phyloP scores from a whole-genome alignment of 2,888 invertebrate species.

The Cyclophora punctaria region DNA sequence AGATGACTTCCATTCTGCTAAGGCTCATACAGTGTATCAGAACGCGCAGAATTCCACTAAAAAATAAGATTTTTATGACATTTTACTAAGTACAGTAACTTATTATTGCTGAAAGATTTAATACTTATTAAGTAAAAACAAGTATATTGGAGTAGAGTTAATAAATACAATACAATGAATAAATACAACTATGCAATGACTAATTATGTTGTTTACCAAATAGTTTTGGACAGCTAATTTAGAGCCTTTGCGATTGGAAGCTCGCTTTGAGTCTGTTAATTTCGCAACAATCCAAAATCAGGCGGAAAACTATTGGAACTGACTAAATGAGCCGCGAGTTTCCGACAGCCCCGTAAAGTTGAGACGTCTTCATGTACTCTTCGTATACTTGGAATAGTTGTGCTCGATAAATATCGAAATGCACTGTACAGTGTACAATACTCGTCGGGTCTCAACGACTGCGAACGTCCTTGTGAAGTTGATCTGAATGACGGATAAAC shows the following conservation, averaged over 20 bases:
- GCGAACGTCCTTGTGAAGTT: not conserved
- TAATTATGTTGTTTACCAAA: slow-evolving; percentile 11
- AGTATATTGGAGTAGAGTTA: not conserved
- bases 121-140: too few species aligned
- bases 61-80: too few species aligned
- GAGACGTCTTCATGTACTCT: slow-evolving; percentile 28
- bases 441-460: not conserved
- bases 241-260: slow-evolving; percentile 48
- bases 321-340: slow-evolving; percentile 51
- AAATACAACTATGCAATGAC: too few species aligned
- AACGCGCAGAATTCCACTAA: too few species aligned
- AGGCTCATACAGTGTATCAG: too few species aligned
- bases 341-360: slow-evolving; percentile 36
- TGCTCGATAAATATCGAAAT: slow-evolving; percentile 19
- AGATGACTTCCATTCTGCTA: too few species aligned
- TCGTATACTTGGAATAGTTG: slow-evolving; percentile 29
- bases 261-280: slow-evolving; percentile 53
- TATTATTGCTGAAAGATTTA: too few species aligned
- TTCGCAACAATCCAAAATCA: slow-evolving; percentile 61
- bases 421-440: slow-evolving; percentile 6
- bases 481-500: not conserved
- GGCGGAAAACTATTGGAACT: slow-evolving; percentile 57
- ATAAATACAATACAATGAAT: not conserved
- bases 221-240: slow-evolving; percentile 44
- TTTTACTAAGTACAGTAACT: too few species aligned